These are phyloP conservation scores for Chascanopsetta lugubris DNA, from an alignment of 2,113 vertebrate species.

Conservation along the genomic window DNA sequence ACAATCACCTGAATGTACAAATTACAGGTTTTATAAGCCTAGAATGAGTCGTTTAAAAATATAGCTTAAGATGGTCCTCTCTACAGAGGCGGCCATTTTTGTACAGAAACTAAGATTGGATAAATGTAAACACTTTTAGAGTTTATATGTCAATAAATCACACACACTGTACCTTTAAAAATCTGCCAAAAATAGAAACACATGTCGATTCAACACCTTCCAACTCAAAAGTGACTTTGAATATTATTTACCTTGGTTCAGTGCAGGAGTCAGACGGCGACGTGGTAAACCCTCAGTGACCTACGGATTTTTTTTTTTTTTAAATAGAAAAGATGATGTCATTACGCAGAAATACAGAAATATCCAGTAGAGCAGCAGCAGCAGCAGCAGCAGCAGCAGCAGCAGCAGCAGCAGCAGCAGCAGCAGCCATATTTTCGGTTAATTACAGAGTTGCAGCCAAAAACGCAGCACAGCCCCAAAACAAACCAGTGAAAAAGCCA, in stretches of 20 bases:
- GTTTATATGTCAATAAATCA: too few species aligned
- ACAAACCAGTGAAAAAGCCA: not conserved
- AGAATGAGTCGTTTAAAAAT: too few species aligned
- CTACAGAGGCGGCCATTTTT: too few species aligned
- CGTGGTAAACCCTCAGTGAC: not conserved
- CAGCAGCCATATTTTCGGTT: conserved; percentile 4
- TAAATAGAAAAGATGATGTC: not conserved
- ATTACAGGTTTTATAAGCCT: too few species aligned
- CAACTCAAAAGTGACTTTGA: not conserved
- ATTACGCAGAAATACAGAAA: not conserved
- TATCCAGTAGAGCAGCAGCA: too few species aligned
- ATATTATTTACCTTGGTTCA: conserved; percentile 17
- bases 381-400: conserved; percentile 1
- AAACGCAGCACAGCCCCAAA: not conserved
- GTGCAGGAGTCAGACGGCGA: conserved; percentile 4
- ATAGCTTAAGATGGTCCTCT: too few species aligned
- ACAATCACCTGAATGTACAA: too few species aligned
- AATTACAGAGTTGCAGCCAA: conserved; percentile 1
- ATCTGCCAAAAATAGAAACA: conserved; percentile 1
- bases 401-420: not conserved
- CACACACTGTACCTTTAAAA: too few species aligned
- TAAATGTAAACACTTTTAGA: too few species aligned
- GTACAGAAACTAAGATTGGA: too few species aligned
- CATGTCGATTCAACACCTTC: not conserved
- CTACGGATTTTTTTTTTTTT: too few species aligned